A percentile compares a stretch with the other conserved stretches of the same genome.
Conservation (phyloP, 2,888 invertebrate species). For the Bombyx huttoni region DNA sequence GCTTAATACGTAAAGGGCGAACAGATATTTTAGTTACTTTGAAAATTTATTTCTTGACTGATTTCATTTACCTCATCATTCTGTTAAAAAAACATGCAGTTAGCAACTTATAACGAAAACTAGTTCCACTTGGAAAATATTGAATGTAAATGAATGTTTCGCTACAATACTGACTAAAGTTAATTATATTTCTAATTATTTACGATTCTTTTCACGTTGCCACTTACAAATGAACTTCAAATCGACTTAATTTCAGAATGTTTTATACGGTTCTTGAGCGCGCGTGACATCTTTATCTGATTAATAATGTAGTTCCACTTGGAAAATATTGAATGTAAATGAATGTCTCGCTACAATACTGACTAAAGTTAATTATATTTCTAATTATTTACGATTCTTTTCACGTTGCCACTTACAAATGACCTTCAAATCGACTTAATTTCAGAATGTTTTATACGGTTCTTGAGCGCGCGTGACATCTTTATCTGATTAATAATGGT, state of each 20-base stretch:
- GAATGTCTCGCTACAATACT: too few species aligned
- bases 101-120: too few species aligned
- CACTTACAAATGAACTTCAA: neutral
- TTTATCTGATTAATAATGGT: conserved; percentile 1
- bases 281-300: conserved; percentile 1
- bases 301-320: too few species aligned
- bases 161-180: neutral
- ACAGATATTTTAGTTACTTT: too few species aligned
- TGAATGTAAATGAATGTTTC: too few species aligned
- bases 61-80: too few species aligned
- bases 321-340: too few species aligned
- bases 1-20: too few species aligned
- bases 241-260: neutral
- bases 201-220: neutral
- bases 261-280: neutral
- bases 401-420: neutral
- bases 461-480: neutral
- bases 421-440: neutral
- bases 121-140: too few species aligned
- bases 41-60: too few species aligned
- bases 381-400: neutral
- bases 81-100: too few species aligned
- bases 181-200: neutral
- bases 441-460: neutral
- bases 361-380: neutral